Conservation (phyloP, 2,888 invertebrate species). For the Sarcophaga caerulescens region DNA sequence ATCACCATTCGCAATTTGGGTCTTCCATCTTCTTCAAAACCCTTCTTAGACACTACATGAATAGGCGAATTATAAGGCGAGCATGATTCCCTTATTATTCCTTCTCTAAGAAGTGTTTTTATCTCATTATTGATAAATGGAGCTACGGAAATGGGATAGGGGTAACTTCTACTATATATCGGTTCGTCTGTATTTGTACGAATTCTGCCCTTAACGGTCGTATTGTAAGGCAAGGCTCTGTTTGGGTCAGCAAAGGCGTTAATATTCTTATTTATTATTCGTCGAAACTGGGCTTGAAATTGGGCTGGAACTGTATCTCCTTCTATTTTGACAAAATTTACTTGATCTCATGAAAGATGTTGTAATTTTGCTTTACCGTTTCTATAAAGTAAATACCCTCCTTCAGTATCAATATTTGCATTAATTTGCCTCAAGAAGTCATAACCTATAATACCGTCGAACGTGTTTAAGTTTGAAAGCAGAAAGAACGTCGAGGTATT, state of each 20-base stretch:
- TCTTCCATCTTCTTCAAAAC: conserved; percentile 20
- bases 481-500: neutral
- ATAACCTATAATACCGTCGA: neutral
- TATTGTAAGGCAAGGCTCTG: conserved; percentile 15
- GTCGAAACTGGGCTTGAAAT: neutral
- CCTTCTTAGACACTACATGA: conserved; percentile 43
- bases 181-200: conserved; percentile 23
- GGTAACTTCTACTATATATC: conserved; percentile 28
- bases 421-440: conserved; percentile 19
- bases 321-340: too few relatives aligned
- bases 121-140: conserved; percentile 36
- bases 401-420: conserved; percentile 25
- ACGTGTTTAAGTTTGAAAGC: neutral
- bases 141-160: conserved; percentile 26
- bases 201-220: conserved; percentile 11
- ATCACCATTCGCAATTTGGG: conserved; percentile 51
- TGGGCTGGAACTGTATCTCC: neutral
- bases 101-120: conserved; percentile 40
- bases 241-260: conserved; percentile 29
- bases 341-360: neutral
- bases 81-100: conserved; percentile 40
- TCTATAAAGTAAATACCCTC: conserved; percentile 29
- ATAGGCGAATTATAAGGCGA: conserved; percentile 49
- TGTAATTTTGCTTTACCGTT: conserved; percentile 33
- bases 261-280: neutral